These are phyloP conservation scores for Caenorhabditis briggsae DNA, from an alignment of 1,140 invertebrate genomes.

Conservation along the genomic window DNA sequence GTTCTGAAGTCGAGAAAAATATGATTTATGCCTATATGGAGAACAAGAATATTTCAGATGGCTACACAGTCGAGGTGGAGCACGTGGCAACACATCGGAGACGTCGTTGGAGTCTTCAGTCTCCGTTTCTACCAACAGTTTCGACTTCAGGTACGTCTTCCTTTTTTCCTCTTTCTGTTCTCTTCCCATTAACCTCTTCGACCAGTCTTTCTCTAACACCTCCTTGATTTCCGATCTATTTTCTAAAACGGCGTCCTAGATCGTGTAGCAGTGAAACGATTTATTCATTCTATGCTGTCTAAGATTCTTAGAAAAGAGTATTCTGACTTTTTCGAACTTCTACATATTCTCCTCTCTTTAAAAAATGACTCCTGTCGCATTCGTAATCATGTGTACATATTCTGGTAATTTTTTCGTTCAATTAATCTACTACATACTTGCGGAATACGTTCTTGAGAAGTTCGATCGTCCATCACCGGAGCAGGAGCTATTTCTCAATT, in stretches of 20 bases:
- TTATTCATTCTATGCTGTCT: neutral
- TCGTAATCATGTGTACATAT: slow-evolving; percentile 13
- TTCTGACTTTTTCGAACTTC: neutral
- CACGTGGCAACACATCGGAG: slow-evolving; percentile 31
- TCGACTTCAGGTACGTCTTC: slow-evolving; percentile 42
- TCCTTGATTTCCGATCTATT: neutral
- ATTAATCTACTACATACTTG: slow-evolving; percentile 27
- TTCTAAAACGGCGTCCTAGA: neutral
- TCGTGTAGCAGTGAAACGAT: slow-evolving; percentile 21
- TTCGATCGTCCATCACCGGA: slow-evolving; percentile 23
- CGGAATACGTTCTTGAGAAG: slow-evolving; percentile 35
- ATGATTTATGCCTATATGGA: too few relatives aligned
- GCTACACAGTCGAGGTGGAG: slow-evolving; percentile 18
- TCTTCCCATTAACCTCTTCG: slow-evolving; percentile 24
- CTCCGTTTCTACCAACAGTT: slow-evolving; percentile 40
- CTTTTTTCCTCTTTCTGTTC: neutral
- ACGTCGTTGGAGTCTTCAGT: slow-evolving; percentile 34
- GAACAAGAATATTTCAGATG: slow-evolving; percentile 22
- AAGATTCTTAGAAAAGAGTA: neutral
- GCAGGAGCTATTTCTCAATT: slow-evolving; percentile 48
- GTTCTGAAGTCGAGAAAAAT: too few relatives aligned
- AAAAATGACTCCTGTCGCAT: slow-evolving; percentile 33
- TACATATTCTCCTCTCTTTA: neutral
- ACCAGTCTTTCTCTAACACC: slow-evolving; percentile 35
- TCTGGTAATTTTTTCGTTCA: slow-evolving; percentile 37